Evolutionary conservation across 2,797 vertebrate species (phyloP).

Genomic region (Pipistrellus kuhlii): DNA sequence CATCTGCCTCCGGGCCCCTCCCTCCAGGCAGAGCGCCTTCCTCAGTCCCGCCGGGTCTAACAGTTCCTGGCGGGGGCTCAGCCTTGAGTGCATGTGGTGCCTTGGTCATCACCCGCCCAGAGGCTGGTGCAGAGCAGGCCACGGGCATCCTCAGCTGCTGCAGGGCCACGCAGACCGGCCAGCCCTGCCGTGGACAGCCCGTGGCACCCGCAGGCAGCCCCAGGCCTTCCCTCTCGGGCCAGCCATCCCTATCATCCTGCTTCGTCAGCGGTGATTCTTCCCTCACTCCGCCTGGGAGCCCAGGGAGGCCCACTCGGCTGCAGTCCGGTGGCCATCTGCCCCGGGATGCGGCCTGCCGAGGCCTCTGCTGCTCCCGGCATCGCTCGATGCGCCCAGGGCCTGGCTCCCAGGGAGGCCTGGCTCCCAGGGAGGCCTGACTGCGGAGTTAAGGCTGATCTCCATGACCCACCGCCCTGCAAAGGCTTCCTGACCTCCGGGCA

Average conservation of each 20-base stretch:
- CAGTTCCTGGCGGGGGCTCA: not conserved
- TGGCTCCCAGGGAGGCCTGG: not conserved
- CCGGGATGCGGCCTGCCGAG: not conserved
- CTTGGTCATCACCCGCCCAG: not conserved
- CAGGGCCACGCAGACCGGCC: not conserved
- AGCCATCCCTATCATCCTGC: not conserved
- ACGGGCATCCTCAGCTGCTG: not conserved
- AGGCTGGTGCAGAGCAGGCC: not conserved
- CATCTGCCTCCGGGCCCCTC: not conserved
- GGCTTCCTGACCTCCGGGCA: not conserved
- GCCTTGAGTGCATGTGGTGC: too few relatives aligned
- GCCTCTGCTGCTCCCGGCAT: not conserved
- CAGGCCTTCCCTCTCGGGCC: not conserved
- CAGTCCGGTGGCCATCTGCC: accelerated
- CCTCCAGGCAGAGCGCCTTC: too few relatives aligned
- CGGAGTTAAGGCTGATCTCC: not conserved
- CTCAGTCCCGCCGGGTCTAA: too few relatives aligned
- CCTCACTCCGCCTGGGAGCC: too few relatives aligned
- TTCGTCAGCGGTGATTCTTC: not conserved
- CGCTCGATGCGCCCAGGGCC: not conserved
- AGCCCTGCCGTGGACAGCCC: not conserved
- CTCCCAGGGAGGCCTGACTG: not conserved
- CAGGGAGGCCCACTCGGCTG: not conserved
- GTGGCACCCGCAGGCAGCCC: not conserved
- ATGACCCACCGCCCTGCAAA: not conserved